Evolutionary conservation across 2,888 invertebrate genomes (phyloP).

Genomic region (Thelaira solivaga): DNA sequence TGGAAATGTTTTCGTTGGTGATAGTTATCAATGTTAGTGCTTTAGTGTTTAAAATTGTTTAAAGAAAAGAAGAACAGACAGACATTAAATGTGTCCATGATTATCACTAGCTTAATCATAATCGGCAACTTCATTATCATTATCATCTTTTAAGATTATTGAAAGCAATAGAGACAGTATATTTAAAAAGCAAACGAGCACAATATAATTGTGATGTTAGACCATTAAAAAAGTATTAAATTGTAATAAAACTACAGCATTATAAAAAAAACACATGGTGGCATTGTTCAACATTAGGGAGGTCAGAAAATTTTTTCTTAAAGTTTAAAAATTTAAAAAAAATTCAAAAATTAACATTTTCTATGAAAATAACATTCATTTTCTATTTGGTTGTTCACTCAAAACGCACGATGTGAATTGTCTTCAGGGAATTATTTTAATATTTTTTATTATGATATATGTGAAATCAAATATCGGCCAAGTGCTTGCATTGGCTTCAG

Average conservation of each 20-base stretch:
- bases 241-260: slow-evolving; percentile 51
- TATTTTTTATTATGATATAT: no score
- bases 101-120: not conserved
- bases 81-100: slow-evolving; percentile 19
- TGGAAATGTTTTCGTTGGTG: not conserved
- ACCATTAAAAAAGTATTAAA: slow-evolving; percentile 56
- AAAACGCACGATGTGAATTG: no score
- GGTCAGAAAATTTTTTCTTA: not conserved
- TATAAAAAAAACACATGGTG: slow-evolving; percentile 12
- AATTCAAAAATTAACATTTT: no score
- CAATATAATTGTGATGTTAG: slow-evolving; percentile 33
- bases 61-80: not conserved
- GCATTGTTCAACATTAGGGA: not conserved
- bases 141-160: slow-evolving; percentile 17
- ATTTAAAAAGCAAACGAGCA: slow-evolving; percentile 29
- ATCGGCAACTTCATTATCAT: slow-evolving; percentile 7
- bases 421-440: no score
- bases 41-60: slow-evolving; percentile 4
- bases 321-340: no score
- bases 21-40: slow-evolving; percentile 2
- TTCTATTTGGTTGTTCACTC: no score
- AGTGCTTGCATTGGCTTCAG: no score
- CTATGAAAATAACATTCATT: no score
- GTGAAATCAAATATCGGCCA: no score
- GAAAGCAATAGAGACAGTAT: slow-evolving; percentile 25